Evolutionary conservation across 2,888 invertebrate species (phyloP), one percentile per base, ranked within the genome.

Genomic region (Papilio gigon): DNA sequence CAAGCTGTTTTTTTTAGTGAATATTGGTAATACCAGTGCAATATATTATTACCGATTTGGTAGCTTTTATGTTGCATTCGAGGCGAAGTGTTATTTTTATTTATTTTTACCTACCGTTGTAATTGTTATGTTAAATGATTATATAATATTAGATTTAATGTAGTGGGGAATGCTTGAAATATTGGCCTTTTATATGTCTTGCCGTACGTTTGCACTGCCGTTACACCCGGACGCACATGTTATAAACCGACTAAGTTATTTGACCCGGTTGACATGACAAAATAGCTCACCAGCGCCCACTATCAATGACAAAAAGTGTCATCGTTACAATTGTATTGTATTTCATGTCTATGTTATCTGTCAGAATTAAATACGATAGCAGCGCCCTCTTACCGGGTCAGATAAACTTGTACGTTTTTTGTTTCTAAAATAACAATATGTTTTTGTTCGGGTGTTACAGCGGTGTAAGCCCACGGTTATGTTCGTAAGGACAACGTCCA

Each of bases 401-500:
- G n/a, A n/a, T n/a, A n/a, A n/a, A n/a, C n/a, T n/a, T 35, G 33
- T 35, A 35, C 8, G 9, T 35, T 35, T 35, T 1, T 35, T 35
- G 33, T 35, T 11, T 35, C 33, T 35, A 11, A 35, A 8, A 35
- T 35, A 11, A 35, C 33, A 4, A 35, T 35, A 35, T 35, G 89
- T 44, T 44, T 42, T 44, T 44, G 44, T 8, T 9, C n/a, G n/a
- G 2, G 17, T 1, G 17, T 22, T 44, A 11, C 20, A 4, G 22
- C 44, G 22, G 44, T 44, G 44, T 44, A 44, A 44, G 22, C 44
- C 1, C 20, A 44, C 44, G 44, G 44, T 44, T 82, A 91, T 90
- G 91, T 90, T 90, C 88, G 85, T 74, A 75, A 70, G 91, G 89
- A 89, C 90, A 77, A 75, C 85, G 90, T 90, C 91, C 90, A 83